These are phyloP conservation scores for Virgularia gustaviana DNA, from an alignment of 92 coral and sea anemone genomes.

Conservation along the genomic window DNA sequence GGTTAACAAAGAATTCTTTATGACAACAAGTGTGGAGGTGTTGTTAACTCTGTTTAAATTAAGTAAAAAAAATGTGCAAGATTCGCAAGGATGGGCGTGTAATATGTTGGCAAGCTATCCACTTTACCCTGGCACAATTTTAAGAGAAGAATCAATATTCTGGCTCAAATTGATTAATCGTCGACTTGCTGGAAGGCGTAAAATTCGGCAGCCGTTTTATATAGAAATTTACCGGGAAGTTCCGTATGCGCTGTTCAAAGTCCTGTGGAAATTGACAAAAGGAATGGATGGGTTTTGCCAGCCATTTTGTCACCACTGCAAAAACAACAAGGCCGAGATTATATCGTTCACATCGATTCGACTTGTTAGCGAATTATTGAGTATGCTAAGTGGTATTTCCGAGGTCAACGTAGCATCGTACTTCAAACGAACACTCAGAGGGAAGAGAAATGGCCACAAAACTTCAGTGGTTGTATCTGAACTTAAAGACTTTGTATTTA, in stretches of 20 bases:
- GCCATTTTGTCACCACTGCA: constrained; percentile 31
- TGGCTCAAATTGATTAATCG: constrained; percentile 43
- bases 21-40: constrained; percentile 6
- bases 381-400: constrained; percentile 33
- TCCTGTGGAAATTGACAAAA: constrained; percentile 28
- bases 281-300: constrained; percentile 37
- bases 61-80: background rate
- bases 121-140: background rate
- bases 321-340: constrained; percentile 56
- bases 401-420: constrained; percentile 34
- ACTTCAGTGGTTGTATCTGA: constrained; percentile 37
- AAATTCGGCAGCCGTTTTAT: constrained; percentile 38
- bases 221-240: constrained; percentile 42
- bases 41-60: constrained; percentile 28
- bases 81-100: background rate
- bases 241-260: constrained; percentile 24
- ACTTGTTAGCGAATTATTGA: constrained; percentile 51
- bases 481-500: constrained; percentile 53
- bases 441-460: constrained; percentile 38
- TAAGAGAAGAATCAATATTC: constrained; percentile 33
- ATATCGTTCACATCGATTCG: constrained; percentile 51
- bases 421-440: constrained; percentile 41
- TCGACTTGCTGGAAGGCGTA: constrained; percentile 38
- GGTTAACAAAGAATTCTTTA: constrained; percentile 17
- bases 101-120: background rate